Conservation (phyloP, 64 coral and sea anemone species). For the Platygyra sinensis region DNA sequence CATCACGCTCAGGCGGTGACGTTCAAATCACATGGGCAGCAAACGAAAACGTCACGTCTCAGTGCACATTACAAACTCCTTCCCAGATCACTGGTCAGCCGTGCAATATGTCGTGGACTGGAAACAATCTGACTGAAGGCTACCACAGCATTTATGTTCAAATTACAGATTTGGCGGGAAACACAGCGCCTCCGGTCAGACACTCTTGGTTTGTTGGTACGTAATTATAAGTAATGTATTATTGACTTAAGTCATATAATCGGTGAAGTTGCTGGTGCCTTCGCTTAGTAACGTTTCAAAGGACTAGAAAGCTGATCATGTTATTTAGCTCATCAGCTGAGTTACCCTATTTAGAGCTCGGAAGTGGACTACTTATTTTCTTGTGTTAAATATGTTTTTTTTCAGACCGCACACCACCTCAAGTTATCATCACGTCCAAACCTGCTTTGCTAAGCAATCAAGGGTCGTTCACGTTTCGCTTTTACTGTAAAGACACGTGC, state of each 20-base stretch:
- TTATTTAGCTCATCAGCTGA: neutral
- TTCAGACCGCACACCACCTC: conserved; percentile 69
- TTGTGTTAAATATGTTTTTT: neutral
- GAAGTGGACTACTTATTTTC: neutral
- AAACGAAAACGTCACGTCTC: conserved; percentile 61
- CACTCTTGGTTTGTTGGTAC: conserved; percentile 84
- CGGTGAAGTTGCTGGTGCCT: neutral
- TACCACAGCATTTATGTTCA: conserved; percentile 72
- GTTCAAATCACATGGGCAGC: conserved; percentile 56
- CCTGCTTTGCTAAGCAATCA: conserved; percentile 52
- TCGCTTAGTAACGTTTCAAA: neutral
- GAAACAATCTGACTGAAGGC: conserved; percentile 58
- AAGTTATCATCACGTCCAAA: conserved; percentile 49
- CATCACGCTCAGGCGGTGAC: conserved; percentile 51
- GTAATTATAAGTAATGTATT: neutral
- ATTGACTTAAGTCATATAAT: neutral
- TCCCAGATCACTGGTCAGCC: conserved; percentile 29
- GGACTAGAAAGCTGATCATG: neutral
- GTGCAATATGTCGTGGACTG: conserved; percentile 79
- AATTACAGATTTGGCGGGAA: conserved; percentile 65
- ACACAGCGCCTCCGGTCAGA: conserved; percentile 61
- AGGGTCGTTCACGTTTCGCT: conserved; percentile 34
- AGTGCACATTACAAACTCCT: conserved; percentile 76
- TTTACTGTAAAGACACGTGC: conserved; percentile 47
- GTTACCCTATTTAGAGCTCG: too few species aligned